These are phyloP conservation scores for Horisme vitalbata DNA, from an alignment of 2,888 invertebrate genomes.

Conservation along the genomic window DNA sequence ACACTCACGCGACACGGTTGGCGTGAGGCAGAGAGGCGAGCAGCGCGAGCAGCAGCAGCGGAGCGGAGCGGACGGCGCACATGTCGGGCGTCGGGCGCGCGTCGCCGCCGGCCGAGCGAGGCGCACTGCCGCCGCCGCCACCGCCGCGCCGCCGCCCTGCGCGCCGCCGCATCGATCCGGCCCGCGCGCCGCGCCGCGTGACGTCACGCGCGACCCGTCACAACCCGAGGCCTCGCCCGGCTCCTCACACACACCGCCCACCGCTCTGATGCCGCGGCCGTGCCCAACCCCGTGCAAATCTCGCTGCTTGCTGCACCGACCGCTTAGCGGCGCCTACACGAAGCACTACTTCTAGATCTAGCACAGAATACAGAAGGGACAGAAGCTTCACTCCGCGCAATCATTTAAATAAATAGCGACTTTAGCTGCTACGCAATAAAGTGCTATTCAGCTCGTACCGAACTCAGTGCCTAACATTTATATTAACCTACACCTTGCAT, in stretches of 20 bases:
- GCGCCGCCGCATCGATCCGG: constrained; percentile 16
- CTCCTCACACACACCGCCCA: background rate
- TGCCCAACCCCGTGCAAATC: background rate
- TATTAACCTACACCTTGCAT: too few species aligned
- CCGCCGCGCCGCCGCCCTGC: constrained; percentile 20
- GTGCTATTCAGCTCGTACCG: too few species aligned
- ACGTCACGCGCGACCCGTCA: constrained; percentile 25
- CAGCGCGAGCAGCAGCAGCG: constrained; percentile 52
- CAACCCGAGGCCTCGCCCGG: constrained; percentile 7
- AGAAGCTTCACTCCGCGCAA: too few species aligned
- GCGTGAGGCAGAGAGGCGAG: constrained; percentile 52
- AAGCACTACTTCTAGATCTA: too few species aligned
- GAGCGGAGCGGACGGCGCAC: constrained; percentile 47
- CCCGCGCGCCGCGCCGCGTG: constrained; percentile 17
- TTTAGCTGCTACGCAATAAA: too few species aligned
- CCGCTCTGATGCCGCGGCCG: background rate
- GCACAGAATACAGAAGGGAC: too few species aligned
- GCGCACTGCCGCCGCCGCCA: constrained; percentile 41
- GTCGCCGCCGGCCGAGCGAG: constrained; percentile 38
- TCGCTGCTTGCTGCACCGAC: too few species aligned
- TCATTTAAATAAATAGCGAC: too few species aligned
- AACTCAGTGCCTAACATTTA: too few species aligned
- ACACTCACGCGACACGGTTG: constrained; percentile 54
- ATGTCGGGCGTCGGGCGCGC: constrained; percentile 43
- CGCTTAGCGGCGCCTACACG: too few species aligned